These are phyloP conservation scores for Smittia aterrima DNA, from an alignment of 2,888 invertebrate genomes.

Conservation along the genomic window DNA sequence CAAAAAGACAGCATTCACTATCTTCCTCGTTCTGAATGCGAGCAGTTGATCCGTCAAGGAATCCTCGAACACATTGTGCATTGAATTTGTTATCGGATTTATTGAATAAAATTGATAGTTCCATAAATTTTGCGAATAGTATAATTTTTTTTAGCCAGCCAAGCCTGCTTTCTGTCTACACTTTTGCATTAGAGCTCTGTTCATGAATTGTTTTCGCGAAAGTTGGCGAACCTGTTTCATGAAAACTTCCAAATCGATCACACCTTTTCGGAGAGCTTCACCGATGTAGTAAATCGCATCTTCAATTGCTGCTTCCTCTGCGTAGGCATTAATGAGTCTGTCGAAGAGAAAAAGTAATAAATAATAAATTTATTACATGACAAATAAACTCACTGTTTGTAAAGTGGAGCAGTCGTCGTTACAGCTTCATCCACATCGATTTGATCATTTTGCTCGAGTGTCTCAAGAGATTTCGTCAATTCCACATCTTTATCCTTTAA, in stretches of 20 bases:
- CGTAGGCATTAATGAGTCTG: conserved; percentile 87
- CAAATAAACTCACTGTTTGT: conserved; percentile 73
- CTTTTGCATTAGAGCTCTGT: conserved; percentile 93
- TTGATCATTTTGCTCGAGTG: conserved; percentile 72
- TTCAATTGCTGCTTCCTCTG: conserved; percentile 96
- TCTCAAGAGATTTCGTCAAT: conserved; percentile 74
- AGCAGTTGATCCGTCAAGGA: conserved; percentile 86
- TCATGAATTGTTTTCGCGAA: conserved; percentile 93
- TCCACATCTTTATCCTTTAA: conserved; percentile 86
- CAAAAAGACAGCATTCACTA: conserved; percentile 91
- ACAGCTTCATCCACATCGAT: conserved; percentile 96
- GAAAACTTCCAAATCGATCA: conserved; percentile 94
- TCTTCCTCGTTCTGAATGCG: conserved; percentile 83
- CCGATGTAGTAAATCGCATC: conserved; percentile 98
- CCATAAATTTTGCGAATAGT: background rate
- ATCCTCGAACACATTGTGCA: conserved; percentile 70
- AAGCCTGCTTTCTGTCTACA: conserved; percentile 92
- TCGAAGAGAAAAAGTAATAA: too few relatives aligned
- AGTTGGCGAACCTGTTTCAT: conserved; percentile 93
- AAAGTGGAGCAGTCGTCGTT: conserved; percentile 91
- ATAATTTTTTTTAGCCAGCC: conserved; percentile 59
- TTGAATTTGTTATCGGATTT: background rate
- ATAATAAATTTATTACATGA: conserved; percentile 41
- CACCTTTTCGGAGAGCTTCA: conserved; percentile 86
- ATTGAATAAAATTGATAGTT: background rate